Percentiles rank a stretch among this genome's conserved stretches.
Conservation (phyloP, 2,113 vertebrate genomes). For the Sinocyclocheilus anophthalmus region DNA sequence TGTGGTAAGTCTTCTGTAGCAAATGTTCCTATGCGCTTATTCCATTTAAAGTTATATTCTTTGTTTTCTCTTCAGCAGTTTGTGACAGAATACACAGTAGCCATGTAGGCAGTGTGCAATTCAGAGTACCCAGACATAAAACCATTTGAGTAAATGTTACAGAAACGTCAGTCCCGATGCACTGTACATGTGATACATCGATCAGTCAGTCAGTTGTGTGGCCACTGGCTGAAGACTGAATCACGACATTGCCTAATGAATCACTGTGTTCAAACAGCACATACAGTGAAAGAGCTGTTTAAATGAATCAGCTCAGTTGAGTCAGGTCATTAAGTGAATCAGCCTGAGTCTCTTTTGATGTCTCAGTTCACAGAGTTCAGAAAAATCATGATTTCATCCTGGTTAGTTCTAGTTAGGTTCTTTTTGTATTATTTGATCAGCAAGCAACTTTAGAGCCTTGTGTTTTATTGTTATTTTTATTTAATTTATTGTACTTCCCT, state of each 20-base stretch:
- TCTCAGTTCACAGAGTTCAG: not conserved
- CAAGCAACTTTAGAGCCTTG: no score
- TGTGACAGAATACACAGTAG: not conserved
- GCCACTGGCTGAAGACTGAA: not conserved
- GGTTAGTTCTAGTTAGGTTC: not conserved
- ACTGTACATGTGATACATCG: not conserved
- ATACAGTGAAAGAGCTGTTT: conserved; percentile 26
- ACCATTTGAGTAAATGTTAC: not conserved
- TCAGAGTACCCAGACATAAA: not conserved
- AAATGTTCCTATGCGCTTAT: no score
- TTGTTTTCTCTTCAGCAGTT: not conserved
- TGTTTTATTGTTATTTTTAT: not conserved
- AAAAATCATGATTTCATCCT: conserved; percentile 25
- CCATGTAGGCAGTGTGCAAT: not conserved
- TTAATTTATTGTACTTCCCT: no score
- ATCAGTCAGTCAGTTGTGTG: not conserved
- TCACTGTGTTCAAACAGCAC: conserved; percentile 22
- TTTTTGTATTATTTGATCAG: no score
- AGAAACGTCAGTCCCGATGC: conserved; percentile 1
- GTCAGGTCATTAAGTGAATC: not conserved
- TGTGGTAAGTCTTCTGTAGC: no score
- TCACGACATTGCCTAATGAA: not conserved
- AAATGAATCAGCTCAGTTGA: conserved; percentile 34
- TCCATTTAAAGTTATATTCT: not conserved
- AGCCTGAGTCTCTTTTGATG: not conserved